A percentile compares a stretch with the other conserved stretches of the same genome.
phyloP scores from a whole-genome alignment of 2,113 vertebrate species.

The Proterorhinus semilunaris region DNA sequence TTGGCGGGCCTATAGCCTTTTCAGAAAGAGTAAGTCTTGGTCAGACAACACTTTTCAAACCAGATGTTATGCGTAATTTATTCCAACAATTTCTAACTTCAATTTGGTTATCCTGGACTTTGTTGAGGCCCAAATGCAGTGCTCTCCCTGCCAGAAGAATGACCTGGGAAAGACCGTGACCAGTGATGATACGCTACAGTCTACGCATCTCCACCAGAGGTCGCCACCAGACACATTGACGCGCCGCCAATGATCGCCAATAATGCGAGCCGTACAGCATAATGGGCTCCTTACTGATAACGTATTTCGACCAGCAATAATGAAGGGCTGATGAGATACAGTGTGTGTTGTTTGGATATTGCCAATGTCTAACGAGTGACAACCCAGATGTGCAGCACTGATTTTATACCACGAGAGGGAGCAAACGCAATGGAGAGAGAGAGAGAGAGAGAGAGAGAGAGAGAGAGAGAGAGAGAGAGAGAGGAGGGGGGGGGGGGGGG shows the following conservation, averaged over 20 bases:
- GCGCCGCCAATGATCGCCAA: constrained; percentile 18
- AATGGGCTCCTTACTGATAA: constrained; percentile 3
- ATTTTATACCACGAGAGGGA: constrained; percentile 43
- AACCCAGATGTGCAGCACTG: constrained; percentile 48
- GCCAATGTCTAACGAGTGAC: neutral
- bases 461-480: too few species aligned
- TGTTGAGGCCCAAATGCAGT: neutral
- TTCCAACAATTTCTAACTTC: neutral
- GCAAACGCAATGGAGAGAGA: constrained; percentile 22
- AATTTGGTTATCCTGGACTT: neutral
- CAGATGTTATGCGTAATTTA: neutral
- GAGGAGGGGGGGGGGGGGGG: neutral
- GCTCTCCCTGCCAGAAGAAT: neutral
- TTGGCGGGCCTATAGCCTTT: too few species aligned
- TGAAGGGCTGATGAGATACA: constrained; percentile 33
- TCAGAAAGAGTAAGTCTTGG: too few species aligned
- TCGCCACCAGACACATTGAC: constrained; percentile 52
- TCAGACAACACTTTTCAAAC: too few species aligned
- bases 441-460: neutral
- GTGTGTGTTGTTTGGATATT: neutral
- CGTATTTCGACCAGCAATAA: constrained; percentile 6
- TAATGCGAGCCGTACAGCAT: neutral
- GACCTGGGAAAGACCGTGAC: neutral
- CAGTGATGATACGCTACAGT: constrained; percentile 2
- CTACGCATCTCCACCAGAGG: constrained; percentile 64